Evolutionary conservation across 2,113 vertebrate species (phyloP).

Genomic region (Typhlomys cinereus): DNA sequence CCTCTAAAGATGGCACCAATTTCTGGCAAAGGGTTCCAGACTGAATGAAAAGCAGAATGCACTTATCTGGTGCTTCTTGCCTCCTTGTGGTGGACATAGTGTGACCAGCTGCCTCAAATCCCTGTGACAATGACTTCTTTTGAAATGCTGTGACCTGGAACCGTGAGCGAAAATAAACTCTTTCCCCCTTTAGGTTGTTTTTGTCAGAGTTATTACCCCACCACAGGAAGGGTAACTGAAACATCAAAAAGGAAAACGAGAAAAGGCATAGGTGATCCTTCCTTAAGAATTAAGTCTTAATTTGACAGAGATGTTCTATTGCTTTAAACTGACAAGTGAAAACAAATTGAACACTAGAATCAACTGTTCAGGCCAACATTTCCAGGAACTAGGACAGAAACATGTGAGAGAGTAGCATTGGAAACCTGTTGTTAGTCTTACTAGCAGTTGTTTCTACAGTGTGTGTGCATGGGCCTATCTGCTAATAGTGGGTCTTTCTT

Average conservation of each 20-base stretch:
- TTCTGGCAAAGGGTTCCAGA: too few species aligned
- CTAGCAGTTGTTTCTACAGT: neutral
- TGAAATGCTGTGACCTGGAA: too few species aligned
- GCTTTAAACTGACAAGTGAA: slow-evolving; percentile 35
- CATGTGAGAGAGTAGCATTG: neutral
- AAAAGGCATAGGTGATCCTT: neutral
- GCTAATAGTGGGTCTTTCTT: neutral
- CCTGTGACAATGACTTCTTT: too few species aligned
- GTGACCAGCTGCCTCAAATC: too few species aligned
- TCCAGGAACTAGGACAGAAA: neutral
- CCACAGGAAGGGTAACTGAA: too few species aligned
- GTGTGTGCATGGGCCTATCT: neutral
- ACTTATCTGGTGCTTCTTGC: too few species aligned
- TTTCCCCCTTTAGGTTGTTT: too few species aligned
- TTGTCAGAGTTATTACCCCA: too few species aligned
- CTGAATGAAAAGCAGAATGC: too few species aligned
- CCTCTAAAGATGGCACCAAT: too few species aligned
- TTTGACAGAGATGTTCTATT: neutral
- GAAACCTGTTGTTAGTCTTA: neutral
- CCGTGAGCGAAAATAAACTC: too few species aligned
- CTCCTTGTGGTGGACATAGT: too few species aligned
- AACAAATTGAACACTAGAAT: neutral
- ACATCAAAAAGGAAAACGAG: neutral
- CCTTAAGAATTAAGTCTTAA: slow-evolving; percentile 40
- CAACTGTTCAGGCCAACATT: neutral